Evolutionary conservation across 2,113 vertebrate species (phyloP), one percentile per base, ranked within the genome.

Genomic region (Chauna torquata): DNA sequence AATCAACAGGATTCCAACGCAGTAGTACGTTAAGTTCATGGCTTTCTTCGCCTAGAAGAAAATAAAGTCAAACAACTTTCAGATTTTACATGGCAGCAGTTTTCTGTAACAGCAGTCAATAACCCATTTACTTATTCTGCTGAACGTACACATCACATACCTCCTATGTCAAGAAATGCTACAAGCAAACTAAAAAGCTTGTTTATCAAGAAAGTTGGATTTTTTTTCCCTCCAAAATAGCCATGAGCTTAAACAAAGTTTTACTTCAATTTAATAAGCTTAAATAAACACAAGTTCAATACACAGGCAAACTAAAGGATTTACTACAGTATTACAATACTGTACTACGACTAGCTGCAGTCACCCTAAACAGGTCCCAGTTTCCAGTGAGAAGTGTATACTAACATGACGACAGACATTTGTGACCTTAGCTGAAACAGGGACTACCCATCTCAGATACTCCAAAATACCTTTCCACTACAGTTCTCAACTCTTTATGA

Each of bases 21-120:
- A 45, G 57, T 0, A 16, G 22, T 12, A 52, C 5, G 0, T 11
- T 15, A 30, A 45, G 10, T 22, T 98, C 97, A 99, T 6, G 99
- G 99, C 93, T 99, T 99, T 97, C 98, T 99, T 96, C 99, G 98
- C 93, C 99, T 99, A 85, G 15, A 96, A 61, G 28, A 16, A 30
- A 96, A 92, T 2, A 86, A 12, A 80, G 34, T 34, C 42, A 74
- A n/a, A 23, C 8, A 70, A 11, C 44, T 69, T 12, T 28, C 16
- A 80, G 62, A 14, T 45, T n/a, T 57, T 4, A 9, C 40, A 30
- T 3, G 42, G 50, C 13, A 54, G 42, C 28, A 38, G 7, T 10
- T 77, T 17, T 30, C 47, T 42, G 27, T 7, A 34, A 2, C 25
- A 58, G 59, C 3, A 62, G 20, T 20, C 55, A 34, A 16, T 3